Evolutionary conservation across 2,797 vertebrate genomes (phyloP).

Genomic region (Girardinus metallicus): DNA sequence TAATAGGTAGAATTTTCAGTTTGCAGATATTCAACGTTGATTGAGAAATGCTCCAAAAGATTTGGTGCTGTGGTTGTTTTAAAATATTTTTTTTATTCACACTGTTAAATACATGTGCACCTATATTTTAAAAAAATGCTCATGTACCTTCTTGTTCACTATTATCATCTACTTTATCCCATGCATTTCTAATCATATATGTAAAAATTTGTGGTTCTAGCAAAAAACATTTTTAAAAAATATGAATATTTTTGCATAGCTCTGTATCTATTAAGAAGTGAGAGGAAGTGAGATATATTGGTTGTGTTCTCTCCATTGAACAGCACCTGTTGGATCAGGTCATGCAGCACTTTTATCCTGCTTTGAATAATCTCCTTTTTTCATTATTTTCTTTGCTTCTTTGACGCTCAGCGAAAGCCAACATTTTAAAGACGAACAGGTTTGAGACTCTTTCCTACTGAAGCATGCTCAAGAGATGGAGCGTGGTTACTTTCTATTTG

Average conservation of each 20-base stretch:
- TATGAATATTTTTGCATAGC: neutral
- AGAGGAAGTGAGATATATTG: neutral
- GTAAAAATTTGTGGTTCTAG: neutral
- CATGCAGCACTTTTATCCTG: neutral
- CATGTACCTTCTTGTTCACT: neutral
- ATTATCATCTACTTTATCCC: neutral
- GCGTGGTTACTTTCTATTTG: conserved; percentile 40
- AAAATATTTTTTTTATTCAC: neutral
- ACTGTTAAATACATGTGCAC: neutral
- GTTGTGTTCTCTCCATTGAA: neutral
- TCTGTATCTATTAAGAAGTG: neutral
- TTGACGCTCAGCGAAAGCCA: conserved; percentile 11
- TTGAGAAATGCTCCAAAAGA: neutral
- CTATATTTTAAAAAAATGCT: neutral
- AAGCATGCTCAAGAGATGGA: conserved; percentile 61
- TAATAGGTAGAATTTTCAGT: neutral
- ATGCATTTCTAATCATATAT: neutral
- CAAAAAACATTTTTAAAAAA: neutral
- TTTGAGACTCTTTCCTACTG: conserved; percentile 26
- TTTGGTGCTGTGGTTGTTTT: neutral
- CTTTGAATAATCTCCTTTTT: conserved; percentile 2
- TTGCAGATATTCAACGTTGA: neutral
- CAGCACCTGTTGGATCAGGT: neutral
- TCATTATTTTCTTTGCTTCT: neutral
- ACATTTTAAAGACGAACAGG: conserved; percentile 37